Base-by-base conservation (phyloP, 2,888 invertebrate genomes). In the Cistogaster globosa region DNA sequence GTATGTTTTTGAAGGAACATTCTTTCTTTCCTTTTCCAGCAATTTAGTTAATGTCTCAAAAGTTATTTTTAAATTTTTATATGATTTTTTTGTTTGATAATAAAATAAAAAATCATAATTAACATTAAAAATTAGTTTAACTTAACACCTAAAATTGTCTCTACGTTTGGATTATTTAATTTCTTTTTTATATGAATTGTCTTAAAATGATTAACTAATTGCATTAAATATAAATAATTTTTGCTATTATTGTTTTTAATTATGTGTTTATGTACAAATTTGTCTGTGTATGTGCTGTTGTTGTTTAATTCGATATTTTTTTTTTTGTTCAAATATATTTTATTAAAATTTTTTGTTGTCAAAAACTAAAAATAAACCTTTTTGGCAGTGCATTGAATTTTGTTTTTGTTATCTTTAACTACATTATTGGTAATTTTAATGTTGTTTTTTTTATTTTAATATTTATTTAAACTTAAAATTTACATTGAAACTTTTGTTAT, bases 381-480 rank as follows among this genome's bases (percentile, higher is more conserved):
- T 90, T 91, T 91, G 91, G 91, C 91, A 91, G 91, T 91, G 91
- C 91, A 91, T 91, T 91, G 90, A 91, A 84, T 86, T 81, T 81
- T 68, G 76, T 53, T 67, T 71, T 71, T 14, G 42, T 65, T 6
- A 32, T 48, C 67, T 22, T 72, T 81, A 84, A 75, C 45, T 80
- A 80, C 45, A 71, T 65, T 83, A 69, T 79, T 42, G 58, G 78
- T 77, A 63, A 60, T 69, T 62, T 62, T 63, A 12, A 42, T 68
- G 36, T 22, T 68, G 77, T 51, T 45, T 26, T 45, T 26, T 78
- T 62, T 57, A 51, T 72, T 38, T 69, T 45, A 75, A 53, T 53
- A 42, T 81, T 53, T 48, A 65, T 14, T 53, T 79, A 69, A 63
- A 75, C 6, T 67, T 55, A 26, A 53, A 57, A 26, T 55, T 71